Conservation (phyloP, 2,888 invertebrate species). For the Aspidiotus rigidus region DNA sequence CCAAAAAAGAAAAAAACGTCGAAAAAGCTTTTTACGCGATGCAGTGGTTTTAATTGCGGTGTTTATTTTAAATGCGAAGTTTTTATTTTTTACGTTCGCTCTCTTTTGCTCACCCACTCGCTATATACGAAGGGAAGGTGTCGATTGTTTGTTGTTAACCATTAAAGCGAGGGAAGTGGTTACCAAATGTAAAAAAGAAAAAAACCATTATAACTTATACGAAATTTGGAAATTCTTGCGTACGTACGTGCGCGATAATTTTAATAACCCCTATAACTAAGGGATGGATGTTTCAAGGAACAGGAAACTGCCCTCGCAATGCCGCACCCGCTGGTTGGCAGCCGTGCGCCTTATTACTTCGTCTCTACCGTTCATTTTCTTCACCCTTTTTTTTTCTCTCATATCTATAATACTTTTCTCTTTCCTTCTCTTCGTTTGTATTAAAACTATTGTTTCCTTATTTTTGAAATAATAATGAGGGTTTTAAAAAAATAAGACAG, state of each 20-base stretch:
- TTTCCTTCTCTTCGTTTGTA: not conserved
- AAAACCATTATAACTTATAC: not conserved
- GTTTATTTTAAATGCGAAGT: not conserved
- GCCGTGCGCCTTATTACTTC: slow-evolving; percentile 2
- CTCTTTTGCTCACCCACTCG: not conserved
- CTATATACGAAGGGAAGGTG: not conserved
- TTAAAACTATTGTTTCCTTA: slow-evolving; percentile 29
- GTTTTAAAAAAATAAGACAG: slow-evolving; percentile 22
- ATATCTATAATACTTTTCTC: not conserved
- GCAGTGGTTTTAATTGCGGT: slow-evolving; percentile 1
- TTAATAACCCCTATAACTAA: slow-evolving; percentile 3
- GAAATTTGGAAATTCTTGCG: not conserved
- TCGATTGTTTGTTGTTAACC: not conserved
- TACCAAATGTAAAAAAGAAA: not conserved
- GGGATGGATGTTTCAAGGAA: not conserved
- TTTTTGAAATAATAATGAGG: slow-evolving; percentile 28
- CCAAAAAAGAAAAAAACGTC: not conserved
- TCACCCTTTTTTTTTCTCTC: not conserved
- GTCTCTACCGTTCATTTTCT: not conserved
- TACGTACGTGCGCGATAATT: not conserved
- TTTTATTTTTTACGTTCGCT: not conserved
- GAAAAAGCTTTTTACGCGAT: slow-evolving; percentile 2
- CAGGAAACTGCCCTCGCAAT: slow-evolving; percentile 9
- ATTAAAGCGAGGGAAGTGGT: slow-evolving; percentile 1
- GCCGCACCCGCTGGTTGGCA: slow-evolving; percentile 5